Conservation (phyloP, 1,140 invertebrate species). For the Drosophila tsacasi region DNA sequence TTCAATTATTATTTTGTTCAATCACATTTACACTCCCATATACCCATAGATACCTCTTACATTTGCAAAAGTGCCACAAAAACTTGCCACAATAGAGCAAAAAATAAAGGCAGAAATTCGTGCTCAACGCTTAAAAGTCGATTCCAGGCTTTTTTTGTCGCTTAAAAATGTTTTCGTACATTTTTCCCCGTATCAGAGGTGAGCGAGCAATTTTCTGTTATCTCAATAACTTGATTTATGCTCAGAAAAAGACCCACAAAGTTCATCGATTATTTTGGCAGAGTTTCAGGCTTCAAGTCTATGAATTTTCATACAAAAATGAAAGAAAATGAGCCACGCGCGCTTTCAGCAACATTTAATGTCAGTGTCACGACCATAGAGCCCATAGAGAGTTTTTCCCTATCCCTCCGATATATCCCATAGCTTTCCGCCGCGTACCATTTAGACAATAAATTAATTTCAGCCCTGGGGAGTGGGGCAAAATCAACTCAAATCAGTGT, state of each 20-base stretch:
- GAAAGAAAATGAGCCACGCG: conserved; percentile 59
- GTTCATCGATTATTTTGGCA: conserved; percentile 47
- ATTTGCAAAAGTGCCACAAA: conserved; percentile 7
- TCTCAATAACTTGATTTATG: conserved; percentile 77
- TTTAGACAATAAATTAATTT: conserved; percentile 81
- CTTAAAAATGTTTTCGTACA: conserved; percentile 14
- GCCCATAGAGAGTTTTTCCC: conserved; percentile 6
- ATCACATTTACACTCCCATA: not conserved
- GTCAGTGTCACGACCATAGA: conserved; percentile 61
- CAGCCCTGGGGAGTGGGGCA: conserved; percentile 18
- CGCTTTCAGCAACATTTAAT: conserved; percentile 72
- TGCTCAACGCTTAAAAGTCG: conserved; percentile 47
- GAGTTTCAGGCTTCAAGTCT: conserved; percentile 30
- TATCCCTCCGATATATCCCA: not conserved
- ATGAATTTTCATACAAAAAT: conserved; percentile 57
- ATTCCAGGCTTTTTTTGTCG: conserved; percentile 12
- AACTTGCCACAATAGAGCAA: not conserved
- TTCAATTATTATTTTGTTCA: not conserved
- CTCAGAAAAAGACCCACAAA: conserved; percentile 26
- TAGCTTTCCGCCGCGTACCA: conserved; percentile 8
- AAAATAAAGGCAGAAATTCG: conserved; percentile 8
- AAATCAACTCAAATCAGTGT: conserved; percentile 74
- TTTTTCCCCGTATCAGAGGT: conserved; percentile 47
- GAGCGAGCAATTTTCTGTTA: conserved; percentile 52
- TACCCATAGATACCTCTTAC: conserved; percentile 1